Base-by-base conservation (phyloP, 2,797 vertebrate genomes). In the Neosilurus hyrtlii region DNA sequence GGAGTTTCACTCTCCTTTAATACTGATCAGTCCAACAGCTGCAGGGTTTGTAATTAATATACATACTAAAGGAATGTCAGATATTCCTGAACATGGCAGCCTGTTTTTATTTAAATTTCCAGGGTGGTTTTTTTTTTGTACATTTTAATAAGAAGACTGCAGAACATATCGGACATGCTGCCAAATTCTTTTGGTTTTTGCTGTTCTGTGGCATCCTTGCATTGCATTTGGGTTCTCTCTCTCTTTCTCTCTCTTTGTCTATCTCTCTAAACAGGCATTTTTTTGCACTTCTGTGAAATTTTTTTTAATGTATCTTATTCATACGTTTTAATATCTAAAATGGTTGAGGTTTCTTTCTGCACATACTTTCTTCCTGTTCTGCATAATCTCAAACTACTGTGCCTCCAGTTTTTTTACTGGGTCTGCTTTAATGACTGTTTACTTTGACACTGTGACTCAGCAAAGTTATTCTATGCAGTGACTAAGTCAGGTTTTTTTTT, bases 41-140 rank as follows among this genome's bases (percentile, higher is more conserved):
- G 18, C 54, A 62, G n/a, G 87, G 83, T 68, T 82, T 92, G 89
- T 91, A 91, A 88, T 91, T 92, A 91, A 82, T 85, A 66, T 43
- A 43, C 6, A 43, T 89, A 11, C 2, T 30, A 73, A 65, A 71
- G 51, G 52, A 86, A 77, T 59, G 22, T 67, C 72, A 85, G 86
- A 89, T 85, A 61, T 81, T 9, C n/a, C 15, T 71, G 80, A 30
- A 59, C 15, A 54, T 77, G 67, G 52, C 26, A 9, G 56, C 65
- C 84, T 88, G 49, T 52, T 88, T 87, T 89, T 89, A 80, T 87
- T 88, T 87, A 81, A 80, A 67, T 81, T 84, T 62, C 82, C 86
- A 87, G 79, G 84, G 62, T 78, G 84, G 35, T 67, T 81, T 82
- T 66, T 81, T 43, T 43, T 43, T 78, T 74, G 73, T 86, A 86